Base-by-base conservation (phyloP, 1,140 invertebrate species). In the Euwallacea fornicatus region DNA sequence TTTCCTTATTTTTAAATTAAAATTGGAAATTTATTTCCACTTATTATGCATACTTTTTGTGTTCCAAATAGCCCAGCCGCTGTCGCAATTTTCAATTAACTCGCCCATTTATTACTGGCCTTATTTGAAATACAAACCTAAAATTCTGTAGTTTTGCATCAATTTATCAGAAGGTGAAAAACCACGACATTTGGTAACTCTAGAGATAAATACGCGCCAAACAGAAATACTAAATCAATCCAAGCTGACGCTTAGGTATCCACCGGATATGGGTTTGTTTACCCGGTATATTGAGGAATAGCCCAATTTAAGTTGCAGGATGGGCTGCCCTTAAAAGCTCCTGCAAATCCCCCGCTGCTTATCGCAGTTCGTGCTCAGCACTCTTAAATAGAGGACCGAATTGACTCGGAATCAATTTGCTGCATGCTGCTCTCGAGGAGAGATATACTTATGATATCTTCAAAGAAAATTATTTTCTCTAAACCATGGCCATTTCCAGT, bases 341-440 rank as follows among this genome's bases (percentile, higher is more conserved):
- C 66, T 68, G 56, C 55, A 68, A 68, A 68, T 60, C 66, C 66
- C 66, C 42, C 33, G 56, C 66, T 68, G 66, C 66, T 68, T 68
- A 68, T 68, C 66, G 66, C 42, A 44, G 55, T 60, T 60, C 66
- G 66, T 68, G 66, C 43, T 53, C 56, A 15, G 66, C 43, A 59
- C 15, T 42, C 56, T 47, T 41, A 68, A 68, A 42, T 68, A 68
- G 66, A 42, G 16, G 9, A 55, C 41, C 33, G 65, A 59, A 67
- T 68, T 68, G 66, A 60, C 55, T 60, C 42, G 43, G 66, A 68
- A 68, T 68, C 66, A 68, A 68, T 68, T 68, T 68, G 55, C 42
- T 58, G 65, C 33, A 61, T 61, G 42, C 42, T n/a, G 59, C 42
- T 61, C 21, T 15, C 42, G 46, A 50, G n/a, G 8, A 59, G 56